A percentile compares a stretch with the other conserved stretches of the same genome.
These are phyloP conservation scores for Epinephelus cyanopodus DNA, from an alignment of 2,113 vertebrate species.

Conservation along the genomic window DNA sequence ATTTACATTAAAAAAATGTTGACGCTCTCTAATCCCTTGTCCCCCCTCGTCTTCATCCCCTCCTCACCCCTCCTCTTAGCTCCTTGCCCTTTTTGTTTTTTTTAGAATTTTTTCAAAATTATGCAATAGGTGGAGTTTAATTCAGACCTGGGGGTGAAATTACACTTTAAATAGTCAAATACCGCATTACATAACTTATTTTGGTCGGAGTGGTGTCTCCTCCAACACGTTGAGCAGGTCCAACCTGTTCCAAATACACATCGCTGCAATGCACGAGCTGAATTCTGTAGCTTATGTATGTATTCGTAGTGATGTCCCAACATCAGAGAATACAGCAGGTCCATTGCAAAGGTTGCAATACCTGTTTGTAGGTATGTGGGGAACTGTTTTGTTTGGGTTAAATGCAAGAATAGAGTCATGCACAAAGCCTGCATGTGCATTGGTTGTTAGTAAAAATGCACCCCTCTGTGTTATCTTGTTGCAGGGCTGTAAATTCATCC, in stretches of 20 bases:
- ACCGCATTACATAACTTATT: slow-evolving; percentile 11
- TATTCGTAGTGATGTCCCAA: background rate
- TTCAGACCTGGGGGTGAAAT: too few relatives aligned
- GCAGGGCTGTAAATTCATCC: background rate
- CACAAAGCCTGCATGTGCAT: background rate
- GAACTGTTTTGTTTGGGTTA: background rate
- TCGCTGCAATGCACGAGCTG: background rate
- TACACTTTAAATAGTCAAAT: slow-evolving; percentile 3
- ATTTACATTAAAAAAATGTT: too few relatives aligned
- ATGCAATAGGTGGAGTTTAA: too few relatives aligned
- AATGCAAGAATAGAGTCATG: background rate
- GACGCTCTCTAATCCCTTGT: too few relatives aligned
- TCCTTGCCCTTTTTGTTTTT: too few relatives aligned
- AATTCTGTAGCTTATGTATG: background rate
- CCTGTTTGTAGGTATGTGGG: background rate
- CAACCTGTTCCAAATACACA: background rate
- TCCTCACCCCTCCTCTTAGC: too few relatives aligned
- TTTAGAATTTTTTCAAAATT: too few relatives aligned
- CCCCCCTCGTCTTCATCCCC: too few relatives aligned
- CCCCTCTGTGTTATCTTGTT: background rate
- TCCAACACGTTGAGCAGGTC: background rate
- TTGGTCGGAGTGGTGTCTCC: background rate
- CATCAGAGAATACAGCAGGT: background rate
- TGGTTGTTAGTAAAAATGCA: background rate
- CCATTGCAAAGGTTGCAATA: background rate